A percentile compares a stretch with the other conserved stretches of the same genome.
phyloP scores from a whole-genome alignment of 2,797 vertebrate species.

The Pseudopleuronectes americanus region DNA sequence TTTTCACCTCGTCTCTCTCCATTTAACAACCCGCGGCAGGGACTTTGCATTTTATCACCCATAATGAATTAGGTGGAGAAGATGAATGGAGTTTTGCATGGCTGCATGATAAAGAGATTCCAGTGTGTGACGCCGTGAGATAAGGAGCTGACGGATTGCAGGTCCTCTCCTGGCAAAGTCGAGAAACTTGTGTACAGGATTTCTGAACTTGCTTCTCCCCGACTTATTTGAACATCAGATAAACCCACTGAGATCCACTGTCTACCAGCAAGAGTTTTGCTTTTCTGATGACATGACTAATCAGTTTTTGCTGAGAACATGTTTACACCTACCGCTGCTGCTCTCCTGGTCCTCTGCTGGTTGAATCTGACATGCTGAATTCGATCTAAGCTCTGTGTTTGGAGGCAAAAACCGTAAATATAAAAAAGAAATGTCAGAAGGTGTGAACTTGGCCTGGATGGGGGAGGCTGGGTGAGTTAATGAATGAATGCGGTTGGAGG shows the following conservation, averaged over 20 bases:
- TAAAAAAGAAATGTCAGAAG: slow-evolving; percentile 25
- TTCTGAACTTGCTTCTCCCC: slow-evolving; percentile 60
- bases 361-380: slow-evolving; percentile 24
- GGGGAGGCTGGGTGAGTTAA: slow-evolving; percentile 32
- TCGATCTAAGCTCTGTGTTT: background rate
- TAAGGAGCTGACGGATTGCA: slow-evolving; percentile 84
- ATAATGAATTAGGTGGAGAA: slow-evolving; percentile 79
- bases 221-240: slow-evolving; percentile 48
- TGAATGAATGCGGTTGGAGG: slow-evolving; percentile 36
- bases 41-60: slow-evolving; percentile 82
- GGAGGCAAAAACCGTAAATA: slow-evolving; percentile 32
- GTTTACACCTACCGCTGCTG: slow-evolving; percentile 26
- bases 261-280: slow-evolving; percentile 21
- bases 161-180: slow-evolving; percentile 80
- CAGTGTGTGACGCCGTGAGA: slow-evolving; percentile 75
- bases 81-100: slow-evolving; percentile 87
- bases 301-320: slow-evolving; percentile 34
- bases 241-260: slow-evolving; percentile 42
- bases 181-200: slow-evolving; percentile 70
- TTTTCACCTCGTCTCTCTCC: slow-evolving; percentile 63
- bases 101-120: slow-evolving; percentile 86
- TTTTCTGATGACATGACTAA: slow-evolving; percentile 39
- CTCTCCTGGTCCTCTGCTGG: slow-evolving; percentile 12
- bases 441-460: slow-evolving; percentile 52
- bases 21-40: slow-evolving; percentile 68